Evolutionary conservation across 2,888 invertebrate species (phyloP), one percentile per base, ranked within the genome.

Genomic region (Endotricha flammealis): DNA sequence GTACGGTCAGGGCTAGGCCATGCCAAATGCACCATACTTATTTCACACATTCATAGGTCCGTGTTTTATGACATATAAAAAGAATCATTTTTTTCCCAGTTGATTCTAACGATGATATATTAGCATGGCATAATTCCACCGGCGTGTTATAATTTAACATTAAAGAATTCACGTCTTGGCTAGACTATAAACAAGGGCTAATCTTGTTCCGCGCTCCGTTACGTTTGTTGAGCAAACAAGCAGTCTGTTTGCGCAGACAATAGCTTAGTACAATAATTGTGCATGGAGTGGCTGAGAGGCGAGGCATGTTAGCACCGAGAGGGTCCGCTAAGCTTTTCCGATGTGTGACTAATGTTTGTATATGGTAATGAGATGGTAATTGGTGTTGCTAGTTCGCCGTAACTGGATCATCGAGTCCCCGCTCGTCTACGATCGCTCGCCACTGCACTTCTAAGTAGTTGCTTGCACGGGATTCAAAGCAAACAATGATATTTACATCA

Each of bases 341-440:
- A 73, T 69, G 71, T 71, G 71, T 75, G 76, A 79, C 76, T 75
- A 78, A 78, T 81, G 80, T 83, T 85, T 80, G 79, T 46, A 34
- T 82, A 86, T 85, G 85, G 50, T 85, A 82, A 86, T 82, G 69
- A 80, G 62, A 83, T 86, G 85, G 65, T 83, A 85, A 86, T 83
- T 66, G 70, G 54, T 53, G 62, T 53, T 59, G 64, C 63, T 63
- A 64, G 67, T 65, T 65, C 65, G 50, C 57, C 44, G 64, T 68
- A 79, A 83, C 79, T 82, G 70, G 80, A 83, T 82, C 82, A 81
- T 68, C 68, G 67, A 58, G 58, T 62, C 55, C 60, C 57, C 64
- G 64, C 52, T 48, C 56, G 64, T 59, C 65, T 69, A 59, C 58
- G 70, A 69, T 69, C 52, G 60, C 59, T 27, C 13, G 50, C 54